phyloP scores from a whole-genome alignment of 2,888 invertebrate genomes.

The Entomobrya multifasciata region DNA sequence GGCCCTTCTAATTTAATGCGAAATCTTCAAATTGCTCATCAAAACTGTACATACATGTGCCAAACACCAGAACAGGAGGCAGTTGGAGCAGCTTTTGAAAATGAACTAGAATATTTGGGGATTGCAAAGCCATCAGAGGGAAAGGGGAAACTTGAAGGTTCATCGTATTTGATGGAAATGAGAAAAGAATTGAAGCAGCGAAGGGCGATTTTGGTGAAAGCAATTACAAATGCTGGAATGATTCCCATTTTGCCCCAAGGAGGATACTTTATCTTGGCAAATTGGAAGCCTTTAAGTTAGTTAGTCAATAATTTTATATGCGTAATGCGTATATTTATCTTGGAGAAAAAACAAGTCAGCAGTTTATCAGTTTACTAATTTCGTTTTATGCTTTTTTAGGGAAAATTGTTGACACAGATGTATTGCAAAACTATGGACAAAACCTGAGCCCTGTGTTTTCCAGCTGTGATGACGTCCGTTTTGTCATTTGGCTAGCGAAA shows the following conservation, averaged over 20 bases:
- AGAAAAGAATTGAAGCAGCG: slow-evolving; percentile 89
- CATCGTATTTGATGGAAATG: slow-evolving; percentile 91
- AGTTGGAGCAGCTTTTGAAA: slow-evolving; percentile 92
- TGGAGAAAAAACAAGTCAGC: too few species aligned
- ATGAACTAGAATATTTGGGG: slow-evolving; percentile 87
- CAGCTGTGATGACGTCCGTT: slow-evolving; percentile 91
- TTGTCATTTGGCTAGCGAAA: slow-evolving; percentile 97
- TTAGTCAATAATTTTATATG: too few species aligned
- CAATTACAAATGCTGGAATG: slow-evolving; percentile 91
- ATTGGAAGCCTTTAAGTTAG: slow-evolving; percentile 90
- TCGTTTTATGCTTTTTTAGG: slow-evolving; percentile 81
- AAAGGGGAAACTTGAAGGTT: slow-evolving; percentile 88
- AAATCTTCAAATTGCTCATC: too few species aligned
- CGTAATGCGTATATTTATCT: neutral
- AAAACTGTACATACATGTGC: slow-evolving; percentile 89
- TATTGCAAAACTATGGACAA: slow-evolving; percentile 85
- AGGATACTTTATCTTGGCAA: slow-evolving; percentile 98
- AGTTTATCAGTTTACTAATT: too few species aligned
- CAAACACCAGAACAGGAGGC: slow-evolving; percentile 97
- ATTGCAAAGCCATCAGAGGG: slow-evolving; percentile 79
- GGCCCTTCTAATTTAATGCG: too few species aligned
- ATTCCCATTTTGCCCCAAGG: slow-evolving; percentile 96
- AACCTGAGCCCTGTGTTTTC: slow-evolving; percentile 22
- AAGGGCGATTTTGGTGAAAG: slow-evolving; percentile 87
- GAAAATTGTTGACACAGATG: slow-evolving; percentile 86